These are phyloP conservation scores for Syngnathoides biaculeatus DNA, from an alignment of 2,113 vertebrate species.

Conservation along the genomic window DNA sequence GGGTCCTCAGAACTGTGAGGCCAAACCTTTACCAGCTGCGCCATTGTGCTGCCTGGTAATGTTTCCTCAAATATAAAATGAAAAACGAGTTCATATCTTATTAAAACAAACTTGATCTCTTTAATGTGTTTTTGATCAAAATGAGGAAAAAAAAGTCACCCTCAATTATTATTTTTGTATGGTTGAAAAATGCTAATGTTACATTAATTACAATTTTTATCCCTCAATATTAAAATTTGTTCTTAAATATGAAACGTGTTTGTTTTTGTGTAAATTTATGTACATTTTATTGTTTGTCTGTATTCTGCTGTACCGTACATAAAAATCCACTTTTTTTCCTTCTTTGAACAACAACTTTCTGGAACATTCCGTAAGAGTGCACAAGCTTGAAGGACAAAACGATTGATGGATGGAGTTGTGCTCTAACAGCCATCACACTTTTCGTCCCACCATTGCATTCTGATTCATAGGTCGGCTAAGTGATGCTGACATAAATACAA, in stretches of 20 bases:
- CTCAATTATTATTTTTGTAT: too few species aligned
- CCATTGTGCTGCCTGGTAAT: too few species aligned
- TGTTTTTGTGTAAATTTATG: too few species aligned
- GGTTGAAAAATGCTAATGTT: too few species aligned
- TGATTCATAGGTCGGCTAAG: conserved; percentile 61
- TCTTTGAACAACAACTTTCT: neutral
- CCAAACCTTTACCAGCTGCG: too few species aligned
- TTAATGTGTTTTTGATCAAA: too few species aligned
- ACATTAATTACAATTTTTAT: too few species aligned
- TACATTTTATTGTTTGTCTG: neutral
- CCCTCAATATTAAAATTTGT: neutral
- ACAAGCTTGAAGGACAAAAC: conserved; percentile 1
- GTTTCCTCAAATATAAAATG: too few species aligned
- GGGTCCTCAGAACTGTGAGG: too few species aligned
- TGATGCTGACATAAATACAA: conserved; percentile 46
- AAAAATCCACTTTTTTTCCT: neutral
- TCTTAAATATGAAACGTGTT: neutral
- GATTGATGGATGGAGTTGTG: conserved; percentile 18
- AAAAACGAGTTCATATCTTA: too few species aligned
- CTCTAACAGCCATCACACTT: conserved; percentile 22
- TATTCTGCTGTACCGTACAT: neutral
- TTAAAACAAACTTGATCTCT: too few species aligned
- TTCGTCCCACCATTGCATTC: conserved; percentile 43
- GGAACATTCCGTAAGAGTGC: neutral
- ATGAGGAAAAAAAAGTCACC: too few species aligned